A percentile compares a stretch with the other conserved stretches of the same genome.
These are phyloP conservation scores for Poecilia latipinna DNA, from an alignment of 2,113 vertebrate species.

Conservation along the genomic window DNA sequence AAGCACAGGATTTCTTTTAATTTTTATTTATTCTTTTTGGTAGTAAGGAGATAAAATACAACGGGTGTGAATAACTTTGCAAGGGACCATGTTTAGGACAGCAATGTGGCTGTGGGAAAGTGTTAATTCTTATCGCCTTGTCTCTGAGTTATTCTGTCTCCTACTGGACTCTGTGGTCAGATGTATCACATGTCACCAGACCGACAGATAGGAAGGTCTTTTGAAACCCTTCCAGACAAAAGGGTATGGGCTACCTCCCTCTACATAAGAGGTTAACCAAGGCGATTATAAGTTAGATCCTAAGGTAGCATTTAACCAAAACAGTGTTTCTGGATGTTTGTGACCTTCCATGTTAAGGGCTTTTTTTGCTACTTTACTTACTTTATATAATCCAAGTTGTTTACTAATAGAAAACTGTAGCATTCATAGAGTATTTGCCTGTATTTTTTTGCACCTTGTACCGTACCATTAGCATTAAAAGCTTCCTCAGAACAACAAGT, in stretches of 20 bases:
- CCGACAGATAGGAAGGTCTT: constrained; percentile 13
- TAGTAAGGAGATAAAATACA: background rate
- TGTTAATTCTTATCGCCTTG: constrained; percentile 53
- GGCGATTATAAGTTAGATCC: constrained; percentile 8
- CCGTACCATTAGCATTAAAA: background rate
- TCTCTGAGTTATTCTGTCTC: constrained; percentile 27
- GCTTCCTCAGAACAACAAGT: background rate
- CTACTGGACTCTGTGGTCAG: constrained; percentile 15
- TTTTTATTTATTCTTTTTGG: background rate
- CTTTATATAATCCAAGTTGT: background rate
- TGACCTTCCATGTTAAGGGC: no score
- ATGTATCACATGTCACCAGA: constrained; percentile 40
- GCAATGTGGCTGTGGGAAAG: constrained; percentile 7
- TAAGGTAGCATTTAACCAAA: constrained; percentile 21
- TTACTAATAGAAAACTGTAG: background rate
- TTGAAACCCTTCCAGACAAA: constrained; percentile 51
- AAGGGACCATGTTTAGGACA: background rate
- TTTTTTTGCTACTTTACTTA: no score
- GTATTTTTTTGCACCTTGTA: no score
- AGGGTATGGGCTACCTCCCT: constrained; percentile 9
- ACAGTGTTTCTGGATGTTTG: constrained; percentile 11
- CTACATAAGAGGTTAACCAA: constrained; percentile 15
- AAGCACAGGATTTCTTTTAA: no score
- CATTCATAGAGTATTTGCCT: background rate
- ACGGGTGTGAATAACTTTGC: background rate